A percentile compares a stretch with the other conserved stretches of the same genome.
Evolutionary conservation across 2,888 invertebrate genomes (phyloP).

Genomic region (Trichopoda pennipes): DNA sequence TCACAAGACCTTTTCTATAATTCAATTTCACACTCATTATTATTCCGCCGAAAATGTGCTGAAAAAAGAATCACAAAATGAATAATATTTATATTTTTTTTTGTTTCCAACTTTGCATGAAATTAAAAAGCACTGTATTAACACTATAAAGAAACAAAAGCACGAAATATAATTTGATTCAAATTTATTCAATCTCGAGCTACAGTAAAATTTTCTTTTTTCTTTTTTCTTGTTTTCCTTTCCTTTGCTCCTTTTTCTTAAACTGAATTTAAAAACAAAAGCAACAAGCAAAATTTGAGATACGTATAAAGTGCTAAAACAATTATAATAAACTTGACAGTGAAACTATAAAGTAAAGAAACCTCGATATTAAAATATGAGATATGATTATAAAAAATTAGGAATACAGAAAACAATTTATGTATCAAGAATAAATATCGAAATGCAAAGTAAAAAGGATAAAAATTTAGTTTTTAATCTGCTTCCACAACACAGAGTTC

Average conservation of each 20-base stretch:
- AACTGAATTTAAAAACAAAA: conserved; percentile 42
- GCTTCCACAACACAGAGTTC: too few species aligned
- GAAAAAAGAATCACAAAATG: conserved; percentile 14
- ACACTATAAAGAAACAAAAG: not conserved
- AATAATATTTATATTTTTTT: not conserved
- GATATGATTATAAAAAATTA: not conserved
- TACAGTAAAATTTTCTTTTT: conserved; percentile 22
- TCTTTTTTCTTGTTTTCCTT: conserved; percentile 2
- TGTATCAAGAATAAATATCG: not conserved
- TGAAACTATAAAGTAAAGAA: conserved; percentile 42
- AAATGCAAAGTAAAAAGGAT: too few species aligned
- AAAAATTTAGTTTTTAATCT: too few species aligned
- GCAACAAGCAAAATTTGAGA: conserved; percentile 6
- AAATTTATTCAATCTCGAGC: conserved; percentile 46
- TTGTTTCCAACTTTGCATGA: not conserved
- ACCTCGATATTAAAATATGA: conserved; percentile 15
- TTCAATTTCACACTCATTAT: not conserved
- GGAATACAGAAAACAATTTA: not conserved
- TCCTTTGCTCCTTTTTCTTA: conserved; percentile 5
- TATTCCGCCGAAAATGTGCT: conserved; percentile 22
- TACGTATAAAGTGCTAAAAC: conserved; percentile 13
- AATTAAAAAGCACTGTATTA: not conserved
- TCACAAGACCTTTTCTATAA: not conserved
- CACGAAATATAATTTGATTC: conserved; percentile 35
- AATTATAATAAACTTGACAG: conserved; percentile 61